phyloP scores from a whole-genome alignment of 2,797 vertebrate species.

The Coreius guichenoti region DNA sequence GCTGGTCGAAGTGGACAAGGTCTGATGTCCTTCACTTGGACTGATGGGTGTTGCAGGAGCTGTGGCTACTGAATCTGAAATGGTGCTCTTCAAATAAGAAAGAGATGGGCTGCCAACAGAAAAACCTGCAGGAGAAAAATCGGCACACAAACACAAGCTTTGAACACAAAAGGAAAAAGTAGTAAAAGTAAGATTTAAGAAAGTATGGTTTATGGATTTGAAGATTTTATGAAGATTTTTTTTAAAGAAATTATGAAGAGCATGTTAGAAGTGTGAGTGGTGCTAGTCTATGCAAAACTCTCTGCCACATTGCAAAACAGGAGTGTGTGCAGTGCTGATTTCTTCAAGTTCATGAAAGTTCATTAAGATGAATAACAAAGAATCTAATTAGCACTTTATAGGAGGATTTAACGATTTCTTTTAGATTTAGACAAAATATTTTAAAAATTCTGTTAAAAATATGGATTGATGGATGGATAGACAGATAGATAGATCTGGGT shows the following conservation, averaged over 20 bases:
- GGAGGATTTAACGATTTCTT: background rate
- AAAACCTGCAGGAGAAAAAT: constrained; percentile 57
- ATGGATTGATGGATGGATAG: too few species aligned
- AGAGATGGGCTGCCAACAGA: constrained; percentile 59
- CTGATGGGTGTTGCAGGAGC: constrained; percentile 41
- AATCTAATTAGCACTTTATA: background rate
- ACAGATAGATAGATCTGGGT: too few species aligned
- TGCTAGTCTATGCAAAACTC: background rate
- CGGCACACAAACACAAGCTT: constrained; percentile 22
- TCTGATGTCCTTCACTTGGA: constrained; percentile 54
- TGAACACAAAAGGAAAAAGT: background rate
- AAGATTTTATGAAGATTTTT: background rate
- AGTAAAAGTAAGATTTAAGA: background rate
- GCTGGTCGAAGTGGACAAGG: constrained; percentile 56
- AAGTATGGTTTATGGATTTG: background rate
- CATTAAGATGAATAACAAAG: background rate
- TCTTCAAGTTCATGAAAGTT: background rate
- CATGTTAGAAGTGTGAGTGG: background rate
- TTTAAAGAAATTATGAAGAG: background rate
- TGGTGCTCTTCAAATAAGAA: constrained; percentile 41
- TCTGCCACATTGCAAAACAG: background rate
- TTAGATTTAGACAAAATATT: background rate
- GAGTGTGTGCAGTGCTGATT: background rate
- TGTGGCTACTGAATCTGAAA: constrained; percentile 41
- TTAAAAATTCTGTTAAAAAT: too few species aligned